These are phyloP conservation scores for Cinclus mexicanus DNA, from an alignment of 2,113 vertebrate genomes.

Conservation along the genomic window DNA sequence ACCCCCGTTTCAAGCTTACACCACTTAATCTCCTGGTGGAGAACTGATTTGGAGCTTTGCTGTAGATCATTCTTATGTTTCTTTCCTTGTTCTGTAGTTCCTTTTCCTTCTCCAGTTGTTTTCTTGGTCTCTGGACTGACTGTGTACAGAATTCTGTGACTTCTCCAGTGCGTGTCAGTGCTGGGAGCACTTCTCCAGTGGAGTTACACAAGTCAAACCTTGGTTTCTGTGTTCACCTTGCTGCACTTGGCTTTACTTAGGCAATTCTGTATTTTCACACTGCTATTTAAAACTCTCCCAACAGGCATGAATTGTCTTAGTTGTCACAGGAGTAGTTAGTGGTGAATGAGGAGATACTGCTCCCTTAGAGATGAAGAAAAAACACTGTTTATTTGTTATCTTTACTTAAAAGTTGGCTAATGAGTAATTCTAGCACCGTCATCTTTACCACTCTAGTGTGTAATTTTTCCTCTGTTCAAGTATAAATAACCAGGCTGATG, in stretches of 20 bases:
- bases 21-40: neutral
- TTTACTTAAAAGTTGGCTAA: conserved; percentile 47
- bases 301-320: neutral
- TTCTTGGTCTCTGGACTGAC: neutral
- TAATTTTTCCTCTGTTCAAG: neutral
- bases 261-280: neutral
- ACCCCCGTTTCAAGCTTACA: neutral
- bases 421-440: neutral
- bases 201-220: neutral
- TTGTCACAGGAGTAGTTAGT: neutral
- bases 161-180: neutral
- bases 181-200: neutral
- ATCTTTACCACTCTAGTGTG: neutral
- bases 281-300: neutral
- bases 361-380: neutral
- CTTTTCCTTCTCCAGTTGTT: neutral
- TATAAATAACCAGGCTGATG: conserved; percentile 38
- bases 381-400: conserved; percentile 14
- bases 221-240: neutral
- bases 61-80: neutral
- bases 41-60: neutral
- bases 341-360: neutral
- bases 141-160: neutral
- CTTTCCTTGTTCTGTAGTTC: neutral
- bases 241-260: neutral